Percentiles rank a stretch among this genome's conserved stretches.
These are phyloP conservation scores for Tethea ocularis DNA, from an alignment of 2,888 invertebrate genomes.

Conservation along the genomic window DNA sequence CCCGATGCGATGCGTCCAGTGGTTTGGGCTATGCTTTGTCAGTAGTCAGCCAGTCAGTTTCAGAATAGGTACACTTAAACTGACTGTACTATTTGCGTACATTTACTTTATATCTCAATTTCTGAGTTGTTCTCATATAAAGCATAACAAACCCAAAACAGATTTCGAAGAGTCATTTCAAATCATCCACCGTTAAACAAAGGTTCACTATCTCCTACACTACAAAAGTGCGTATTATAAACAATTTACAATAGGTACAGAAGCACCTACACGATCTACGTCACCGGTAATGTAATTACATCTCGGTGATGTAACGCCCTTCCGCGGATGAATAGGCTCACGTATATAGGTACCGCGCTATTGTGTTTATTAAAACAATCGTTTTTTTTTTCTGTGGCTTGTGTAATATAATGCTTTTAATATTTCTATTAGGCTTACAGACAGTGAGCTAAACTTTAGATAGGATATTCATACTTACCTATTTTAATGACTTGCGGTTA, in stretches of 20 bases:
- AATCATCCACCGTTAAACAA: no score
- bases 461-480: no score
- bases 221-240: conserved; percentile 17
- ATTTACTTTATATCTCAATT: no score
- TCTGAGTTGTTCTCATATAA: no score
- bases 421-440: background rate
- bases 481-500: no score
- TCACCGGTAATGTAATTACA: conserved; percentile 37
- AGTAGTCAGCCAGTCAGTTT: no score
- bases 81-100: no score
- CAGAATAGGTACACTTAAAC: no score
- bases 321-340: background rate
- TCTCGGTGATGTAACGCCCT: conserved; percentile 23
- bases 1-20: no score
- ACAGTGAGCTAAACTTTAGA: background rate
- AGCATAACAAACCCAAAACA: no score
- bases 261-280: conserved; percentile 23
- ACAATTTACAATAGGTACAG: conserved; percentile 24
- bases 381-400: background rate
- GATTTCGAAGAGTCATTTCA: no score
- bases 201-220: background rate
- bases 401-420: background rate
- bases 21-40: no score
- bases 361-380: background rate
- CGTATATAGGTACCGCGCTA: background rate